Evolutionary conservation across 2,888 invertebrate species (phyloP).

Genomic region (Eristalis arbustorum): DNA sequence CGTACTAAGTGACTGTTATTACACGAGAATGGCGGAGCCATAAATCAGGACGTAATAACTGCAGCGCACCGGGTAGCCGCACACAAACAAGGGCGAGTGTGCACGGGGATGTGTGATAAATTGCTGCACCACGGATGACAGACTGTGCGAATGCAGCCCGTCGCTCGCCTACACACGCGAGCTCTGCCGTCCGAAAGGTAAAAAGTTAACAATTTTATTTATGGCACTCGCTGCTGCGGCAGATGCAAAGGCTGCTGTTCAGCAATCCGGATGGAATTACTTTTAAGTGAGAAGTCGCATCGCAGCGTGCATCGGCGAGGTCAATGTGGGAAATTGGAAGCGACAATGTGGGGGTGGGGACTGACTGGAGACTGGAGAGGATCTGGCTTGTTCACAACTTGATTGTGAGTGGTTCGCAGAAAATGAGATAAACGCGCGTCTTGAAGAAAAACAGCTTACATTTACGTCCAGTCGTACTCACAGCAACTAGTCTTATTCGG

Average conservation of each 20-base stretch:
- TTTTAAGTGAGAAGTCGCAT: neutral
- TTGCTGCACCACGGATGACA: slow-evolving; percentile 31
- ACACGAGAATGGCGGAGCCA: slow-evolving; percentile 57
- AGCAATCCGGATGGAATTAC: neutral
- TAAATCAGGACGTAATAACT: slow-evolving; percentile 59
- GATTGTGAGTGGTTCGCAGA: too few species aligned
- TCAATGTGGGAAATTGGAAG: neutral
- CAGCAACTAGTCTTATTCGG: too few species aligned
- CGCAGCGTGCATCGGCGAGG: neutral
- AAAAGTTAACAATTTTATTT: slow-evolving; percentile 65
- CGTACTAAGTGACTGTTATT: slow-evolving; percentile 67
- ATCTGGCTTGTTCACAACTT: too few species aligned
- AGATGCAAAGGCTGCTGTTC: neutral
- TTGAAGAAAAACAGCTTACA: too few species aligned
- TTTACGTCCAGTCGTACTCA: too few species aligned
- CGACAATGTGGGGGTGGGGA: neutral
- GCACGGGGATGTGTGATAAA: slow-evolving; percentile 44
- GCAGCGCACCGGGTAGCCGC: slow-evolving; percentile 28
- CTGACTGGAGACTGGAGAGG: too few species aligned
- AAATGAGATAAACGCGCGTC: too few species aligned
- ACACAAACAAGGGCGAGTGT: neutral
- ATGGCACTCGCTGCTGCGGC: slow-evolving; percentile 43
- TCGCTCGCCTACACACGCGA: neutral
- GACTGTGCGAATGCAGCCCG: slow-evolving; percentile 8
- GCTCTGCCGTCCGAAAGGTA: slow-evolving; percentile 38